phyloP scores from a whole-genome alignment of 2,888 invertebrate genomes.

The Aelia acuminata region DNA sequence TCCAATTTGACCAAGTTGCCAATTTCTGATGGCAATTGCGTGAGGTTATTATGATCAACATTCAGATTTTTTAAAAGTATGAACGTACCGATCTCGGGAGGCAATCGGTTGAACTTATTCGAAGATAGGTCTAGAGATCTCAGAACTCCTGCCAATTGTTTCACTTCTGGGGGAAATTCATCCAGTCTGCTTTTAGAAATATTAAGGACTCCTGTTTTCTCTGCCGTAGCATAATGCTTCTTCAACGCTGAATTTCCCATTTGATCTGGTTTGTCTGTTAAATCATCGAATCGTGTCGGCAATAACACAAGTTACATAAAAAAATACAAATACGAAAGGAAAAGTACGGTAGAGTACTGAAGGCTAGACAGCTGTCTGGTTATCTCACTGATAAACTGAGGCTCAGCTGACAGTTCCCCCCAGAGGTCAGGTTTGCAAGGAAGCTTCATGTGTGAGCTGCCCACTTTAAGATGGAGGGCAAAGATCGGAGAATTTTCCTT shows the following conservation, averaged over 20 bases:
- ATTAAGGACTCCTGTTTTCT: conserved; percentile 95
- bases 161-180: conserved; percentile 80
- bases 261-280: conserved; percentile 60
- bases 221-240: conserved; percentile 93
- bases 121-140: conserved; percentile 93
- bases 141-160: conserved; percentile 77
- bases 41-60: conserved; percentile 72
- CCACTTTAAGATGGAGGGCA: conserved; percentile 57
- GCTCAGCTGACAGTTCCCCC: conserved; percentile 53
- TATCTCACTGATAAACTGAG: conserved; percentile 38
- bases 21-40: conserved; percentile 82
- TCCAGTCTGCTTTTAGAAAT: conserved; percentile 87
- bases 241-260: conserved; percentile 95
- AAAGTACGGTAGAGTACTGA: background rate
- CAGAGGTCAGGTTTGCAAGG: conserved; percentile 56
- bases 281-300: conserved; percentile 13
- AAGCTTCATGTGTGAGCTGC: conserved; percentile 37
- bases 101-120: conserved; percentile 82
- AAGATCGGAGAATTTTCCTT: conserved; percentile 37
- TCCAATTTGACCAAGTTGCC: conserved; percentile 72
- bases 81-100: conserved; percentile 75
- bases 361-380: background rate
- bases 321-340: background rate
- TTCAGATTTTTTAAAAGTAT: conserved; percentile 80
- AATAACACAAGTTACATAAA: background rate